Evolutionary conservation across 1,140 invertebrate genomes (phyloP).

Genomic region (Wasmannia auropunctata): DNA sequence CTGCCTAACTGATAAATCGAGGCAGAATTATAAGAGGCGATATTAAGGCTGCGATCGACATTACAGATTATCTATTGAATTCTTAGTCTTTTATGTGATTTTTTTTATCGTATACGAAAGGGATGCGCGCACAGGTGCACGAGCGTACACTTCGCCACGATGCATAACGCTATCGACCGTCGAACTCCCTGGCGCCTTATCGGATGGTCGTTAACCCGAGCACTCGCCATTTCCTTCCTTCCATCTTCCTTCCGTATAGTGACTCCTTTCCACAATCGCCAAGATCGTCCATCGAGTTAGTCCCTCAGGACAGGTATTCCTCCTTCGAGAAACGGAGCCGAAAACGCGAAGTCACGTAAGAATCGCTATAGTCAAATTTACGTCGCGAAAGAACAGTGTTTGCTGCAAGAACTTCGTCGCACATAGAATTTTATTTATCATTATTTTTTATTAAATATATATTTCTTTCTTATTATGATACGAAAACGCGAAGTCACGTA

Average conservation of each 20-base stretch:
- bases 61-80: background rate
- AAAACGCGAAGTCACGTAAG: background rate
- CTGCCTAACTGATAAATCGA: background rate
- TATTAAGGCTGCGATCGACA: background rate
- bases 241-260: constrained; percentile 7
- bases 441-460: background rate
- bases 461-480: background rate
- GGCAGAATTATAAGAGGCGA: background rate
- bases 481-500: no score
- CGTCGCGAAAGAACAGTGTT: background rate
- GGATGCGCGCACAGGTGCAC: background rate
- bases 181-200: constrained; percentile 33
- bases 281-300: constrained; percentile 34
- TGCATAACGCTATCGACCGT: constrained; percentile 47
- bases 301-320: background rate
- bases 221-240: constrained; percentile 36
- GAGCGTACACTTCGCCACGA: background rate
- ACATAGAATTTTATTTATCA: background rate
- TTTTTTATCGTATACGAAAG: background rate
- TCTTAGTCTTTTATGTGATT: background rate
- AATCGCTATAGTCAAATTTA: background rate
- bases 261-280: constrained; percentile 28
- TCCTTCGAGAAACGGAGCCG: background rate
- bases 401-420: background rate
- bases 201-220: constrained; percentile 45